Base-by-base conservation (phyloP, 2,113 vertebrate genomes). In the Spermophilus dauricus region DNA sequence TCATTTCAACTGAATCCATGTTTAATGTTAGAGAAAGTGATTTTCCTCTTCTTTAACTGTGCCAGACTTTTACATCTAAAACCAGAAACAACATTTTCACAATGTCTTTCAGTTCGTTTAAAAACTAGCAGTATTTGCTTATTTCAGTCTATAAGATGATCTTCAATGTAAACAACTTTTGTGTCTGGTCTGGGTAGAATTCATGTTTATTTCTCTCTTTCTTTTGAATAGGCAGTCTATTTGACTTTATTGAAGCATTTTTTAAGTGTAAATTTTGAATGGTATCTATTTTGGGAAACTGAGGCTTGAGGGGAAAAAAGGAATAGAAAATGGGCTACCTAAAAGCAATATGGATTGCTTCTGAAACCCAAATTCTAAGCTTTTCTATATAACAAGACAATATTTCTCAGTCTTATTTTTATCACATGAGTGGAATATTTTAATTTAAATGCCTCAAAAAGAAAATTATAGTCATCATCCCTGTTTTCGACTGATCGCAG, bases 11-110 rank as follows among this genome's bases (percentile, higher is more conserved):
- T 42, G 70, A 58, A 69, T 92, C 61, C 42, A 93, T 95, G 56
- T 96, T 98, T 98, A 97, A 98, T 86, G 94, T 98, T 97, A 95
- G 96, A 95, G 70, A 98, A 98, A 97, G 88, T 87, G 34, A 94
- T 96, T 98, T 98, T 89, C n/a, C 65, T 96, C 83, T 69, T 67
- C 45, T 56, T 88, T 65, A 97, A 53, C 42, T 86, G 48, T 61
- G 69, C 24, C 93, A 93, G 75, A 76, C 37, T 87, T 92, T 90
- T 89, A 89, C 8, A 61, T 95, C 94, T 97, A 89, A 58, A 88
- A 91, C 42, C 84, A 86, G 97, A 58, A 67, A 77, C 69, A 56
- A 95, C 96, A 95, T 85, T 89, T 90, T 81, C 96, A 83, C 37
- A 97, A 91, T 93, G 70, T 1, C 51, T 95, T 88, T 92, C 93